These are phyloP conservation scores for Phainopepla nitens DNA, from an alignment of 2,113 vertebrate genomes.

Conservation along the genomic window DNA sequence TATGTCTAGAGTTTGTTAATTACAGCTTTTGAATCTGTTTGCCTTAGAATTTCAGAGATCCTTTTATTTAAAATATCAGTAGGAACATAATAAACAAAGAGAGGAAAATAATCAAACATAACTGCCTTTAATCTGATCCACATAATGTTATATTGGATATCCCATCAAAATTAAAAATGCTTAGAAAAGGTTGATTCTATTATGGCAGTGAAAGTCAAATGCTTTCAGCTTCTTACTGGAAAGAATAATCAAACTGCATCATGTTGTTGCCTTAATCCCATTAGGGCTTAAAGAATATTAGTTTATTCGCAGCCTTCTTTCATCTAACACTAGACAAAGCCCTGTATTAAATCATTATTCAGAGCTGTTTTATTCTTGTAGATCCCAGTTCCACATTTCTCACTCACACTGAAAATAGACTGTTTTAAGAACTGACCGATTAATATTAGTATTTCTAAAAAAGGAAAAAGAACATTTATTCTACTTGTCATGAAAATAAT, in stretches of 20 bases:
- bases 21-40: background rate
- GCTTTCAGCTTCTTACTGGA: background rate
- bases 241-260: slow-evolving; percentile 9
- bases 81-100: background rate
- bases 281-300: background rate
- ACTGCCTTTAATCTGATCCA: background rate
- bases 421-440: background rate
- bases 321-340: background rate
- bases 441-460: background rate
- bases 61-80: slow-evolving; percentile 12
- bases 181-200: background rate
- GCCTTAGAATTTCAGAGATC: background rate
- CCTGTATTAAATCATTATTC: background rate
- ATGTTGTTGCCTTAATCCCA: background rate
- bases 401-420: background rate
- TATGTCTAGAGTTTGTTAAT: background rate
- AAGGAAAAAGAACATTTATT: background rate
- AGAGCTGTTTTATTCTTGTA: background rate
- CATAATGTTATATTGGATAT: background rate
- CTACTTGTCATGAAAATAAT: background rate
- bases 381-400: background rate
- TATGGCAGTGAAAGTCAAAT: background rate
- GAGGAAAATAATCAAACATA: background rate
- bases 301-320: slow-evolving; percentile 12
- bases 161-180: background rate